Conservation (phyloP, 2,797 vertebrate genomes). For the Catostomus latipinnis region DNA sequence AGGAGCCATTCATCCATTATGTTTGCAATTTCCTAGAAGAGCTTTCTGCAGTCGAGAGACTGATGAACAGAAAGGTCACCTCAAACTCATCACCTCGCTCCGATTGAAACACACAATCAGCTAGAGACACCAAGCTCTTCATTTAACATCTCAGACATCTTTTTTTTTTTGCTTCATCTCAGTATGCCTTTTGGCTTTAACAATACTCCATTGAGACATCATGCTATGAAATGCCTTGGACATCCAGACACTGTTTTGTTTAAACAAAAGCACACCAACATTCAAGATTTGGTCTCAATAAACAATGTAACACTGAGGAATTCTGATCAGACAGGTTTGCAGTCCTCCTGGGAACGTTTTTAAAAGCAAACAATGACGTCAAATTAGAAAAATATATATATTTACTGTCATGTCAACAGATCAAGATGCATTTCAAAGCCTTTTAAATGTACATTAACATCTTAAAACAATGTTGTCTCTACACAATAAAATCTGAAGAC, state of each 20-base stretch:
- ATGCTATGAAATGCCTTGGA: slow-evolving; percentile 27
- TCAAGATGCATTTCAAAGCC: slow-evolving; percentile 49
- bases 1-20: slow-evolving; percentile 39
- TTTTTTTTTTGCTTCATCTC: slow-evolving; percentile 60
- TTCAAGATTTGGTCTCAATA: not conserved
- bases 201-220: slow-evolving; percentile 26
- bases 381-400: slow-evolving; percentile 52
- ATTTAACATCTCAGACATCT: slow-evolving; percentile 70
- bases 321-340: slow-evolving; percentile 13
- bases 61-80: slow-evolving; percentile 59
- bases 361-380: slow-evolving; percentile 55
- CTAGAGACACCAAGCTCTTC: slow-evolving; percentile 61
- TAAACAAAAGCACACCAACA: slow-evolving; percentile 23
- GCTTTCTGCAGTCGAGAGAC: slow-evolving; percentile 41
- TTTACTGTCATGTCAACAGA: slow-evolving; percentile 21
- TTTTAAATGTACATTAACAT: slow-evolving; percentile 66
- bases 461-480: slow-evolving; percentile 57
- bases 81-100: slow-evolving; percentile 62
- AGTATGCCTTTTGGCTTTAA: slow-evolving; percentile 59
- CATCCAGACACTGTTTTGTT: slow-evolving; percentile 34
- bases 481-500: slow-evolving; percentile 19
- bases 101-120: slow-evolving; percentile 64
- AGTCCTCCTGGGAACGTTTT: not conserved
- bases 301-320: slow-evolving; percentile 10
- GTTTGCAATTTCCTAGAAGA: slow-evolving; percentile 44